Base-by-base conservation (phyloP, 2,113 vertebrate genomes). In the Cryptomyrus ogoouensis region DNA sequence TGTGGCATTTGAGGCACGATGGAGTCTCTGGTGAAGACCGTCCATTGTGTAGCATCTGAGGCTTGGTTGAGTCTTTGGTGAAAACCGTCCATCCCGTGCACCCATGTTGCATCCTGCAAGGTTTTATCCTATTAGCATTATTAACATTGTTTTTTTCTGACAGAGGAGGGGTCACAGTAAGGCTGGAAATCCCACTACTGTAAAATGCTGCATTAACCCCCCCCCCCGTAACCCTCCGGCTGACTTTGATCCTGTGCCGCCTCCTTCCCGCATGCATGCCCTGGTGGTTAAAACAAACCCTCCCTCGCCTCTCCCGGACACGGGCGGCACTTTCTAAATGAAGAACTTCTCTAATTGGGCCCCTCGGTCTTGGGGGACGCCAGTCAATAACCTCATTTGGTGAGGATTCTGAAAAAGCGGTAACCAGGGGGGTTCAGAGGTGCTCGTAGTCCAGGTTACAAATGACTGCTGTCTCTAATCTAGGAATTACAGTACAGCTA, bases 401-500 rank as follows among this genome's bases (percentile, higher is more conserved):
- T 52, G 77, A 74, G 24, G 83, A 87, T 84, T 89, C 90, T 83
- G 39, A 24, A 87, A 92, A 92, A 74, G 39, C 56, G 27, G 35
- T 70, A 88, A 52, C 90, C 90, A 80, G 53, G 86, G 89, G 58
- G 84, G 77, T 91, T 91, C 53, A 10, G 87, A 91, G 86, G 92
- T 91, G 91, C 90, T 91, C 58, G 17, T 90, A 90, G 91, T 88
- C 91, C 91, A 90, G 90, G 92, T 93, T 90, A 93, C 91, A 92
- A 92, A 91, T 90, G 89, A 91, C 88, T 91, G 89, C 88, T 90
- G 52, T 83, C 90, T 91, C 89, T 92, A 92, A 92, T 92, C 91
- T 94, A 89, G 83, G 86, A 92, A 92, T 94, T 91, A 93, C 90
- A 90, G 90, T 53, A 83, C 77, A 91, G 91, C 89, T 86, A 91